Evolutionary conservation across 2,888 invertebrate species (phyloP), one percentile per base, ranked within the genome.

Genomic region (Mythimna pallens): DNA sequence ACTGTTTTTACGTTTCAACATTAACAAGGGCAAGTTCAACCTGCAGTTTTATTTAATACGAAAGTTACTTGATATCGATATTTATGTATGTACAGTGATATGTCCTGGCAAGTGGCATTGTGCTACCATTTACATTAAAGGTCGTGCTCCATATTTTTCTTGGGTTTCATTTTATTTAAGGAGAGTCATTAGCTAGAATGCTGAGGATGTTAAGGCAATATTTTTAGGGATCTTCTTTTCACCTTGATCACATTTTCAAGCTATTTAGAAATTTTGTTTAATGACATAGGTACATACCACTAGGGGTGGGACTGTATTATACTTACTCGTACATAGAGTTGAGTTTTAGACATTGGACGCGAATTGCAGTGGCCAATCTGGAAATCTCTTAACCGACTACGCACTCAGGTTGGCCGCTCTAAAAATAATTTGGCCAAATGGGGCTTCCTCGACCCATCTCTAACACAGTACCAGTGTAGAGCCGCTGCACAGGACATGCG

Each of bases 1-100:
- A 83, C 83, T 71, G 83, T 85, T 87, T 78, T 87, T 79, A 81
- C 74, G 78, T 86, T 83, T 84, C 76, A 84, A 87, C 73, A 73
- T 65, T 73, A 76, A 59, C 91, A 90, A 91, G 91, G 90, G 89
- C 91, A 90, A 88, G 85, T 86, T 87, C 85, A 87, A 40, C 54
- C 76, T 71, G 82, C 73, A 76, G 67, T 72, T 80, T 70, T 81
- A 85, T 85, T n/a, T 77, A 79, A 65, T 78, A 77, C 76, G 84
- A 88, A 87, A 88, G 89, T 82, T 43, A 69, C 61, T 57, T 74
- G 57, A 30, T 65, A 65, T 25, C 14, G 10, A 10, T 43, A 57
- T 10, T 25, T 36, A 76, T 70, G 43, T 5, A 34, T 67, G 73
- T 47, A 34, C n/a, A 30, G 25, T 47, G 20, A 73, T 75, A 74